Evolutionary conservation across 2,888 invertebrate genomes (phyloP).

Genomic region (Apodemia hepburni): DNA sequence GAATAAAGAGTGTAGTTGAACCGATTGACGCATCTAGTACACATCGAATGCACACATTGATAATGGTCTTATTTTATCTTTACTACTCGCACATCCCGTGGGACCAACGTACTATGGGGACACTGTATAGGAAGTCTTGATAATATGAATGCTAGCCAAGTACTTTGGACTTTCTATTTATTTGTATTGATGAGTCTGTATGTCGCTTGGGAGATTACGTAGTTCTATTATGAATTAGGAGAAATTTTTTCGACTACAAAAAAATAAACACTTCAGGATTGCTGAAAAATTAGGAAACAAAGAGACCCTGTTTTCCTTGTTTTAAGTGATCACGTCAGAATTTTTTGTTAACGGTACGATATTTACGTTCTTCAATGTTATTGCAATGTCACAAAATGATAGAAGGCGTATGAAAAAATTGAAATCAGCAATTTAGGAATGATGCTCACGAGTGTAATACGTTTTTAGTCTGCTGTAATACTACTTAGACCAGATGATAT

Average conservation of each 20-base stretch:
- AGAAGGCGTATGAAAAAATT: background rate
- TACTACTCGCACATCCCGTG: slow-evolving; percentile 71
- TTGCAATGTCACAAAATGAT: background rate
- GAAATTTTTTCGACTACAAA: background rate
- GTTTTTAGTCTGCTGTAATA: background rate
- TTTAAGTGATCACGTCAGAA: background rate
- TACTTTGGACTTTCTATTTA: slow-evolving; percentile 49
- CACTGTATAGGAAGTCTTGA: slow-evolving; percentile 56
- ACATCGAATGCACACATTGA: slow-evolving; percentile 52
- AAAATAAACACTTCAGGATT: background rate
- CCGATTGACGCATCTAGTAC: slow-evolving; percentile 67
- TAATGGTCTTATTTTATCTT: slow-evolving; percentile 62
- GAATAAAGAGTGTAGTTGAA: slow-evolving; percentile 59
- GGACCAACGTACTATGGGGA: slow-evolving; percentile 62
- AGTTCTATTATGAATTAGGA: background rate
- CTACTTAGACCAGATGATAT: background rate
- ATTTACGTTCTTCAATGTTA: background rate
- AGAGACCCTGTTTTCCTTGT: background rate
- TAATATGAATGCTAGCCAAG: slow-evolving; percentile 59
- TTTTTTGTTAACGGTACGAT: background rate
- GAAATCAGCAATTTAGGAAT: background rate
- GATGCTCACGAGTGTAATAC: background rate
- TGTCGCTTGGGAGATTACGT: slow-evolving; percentile 12
- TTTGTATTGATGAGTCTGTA: slow-evolving; percentile 33
- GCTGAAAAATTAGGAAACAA: background rate